phyloP scores from a whole-genome alignment of 2,113 vertebrate genomes.

The Orycteropus afer region DNA sequence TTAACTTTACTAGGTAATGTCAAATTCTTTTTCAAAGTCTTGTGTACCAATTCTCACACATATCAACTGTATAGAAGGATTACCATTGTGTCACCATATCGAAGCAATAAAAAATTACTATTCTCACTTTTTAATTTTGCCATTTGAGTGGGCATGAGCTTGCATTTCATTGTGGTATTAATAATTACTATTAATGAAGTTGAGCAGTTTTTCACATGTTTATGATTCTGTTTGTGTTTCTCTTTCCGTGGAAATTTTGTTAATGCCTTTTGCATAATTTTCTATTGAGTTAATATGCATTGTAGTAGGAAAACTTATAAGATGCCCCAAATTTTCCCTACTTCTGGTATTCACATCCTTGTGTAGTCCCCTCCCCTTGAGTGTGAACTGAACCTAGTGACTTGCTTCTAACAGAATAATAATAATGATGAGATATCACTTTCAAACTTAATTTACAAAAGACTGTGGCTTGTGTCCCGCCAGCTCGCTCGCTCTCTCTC shows the following conservation, averaged over 20 bases:
- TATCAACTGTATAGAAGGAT: not conserved
- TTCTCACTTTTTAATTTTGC: not conserved
- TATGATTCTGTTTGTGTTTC: not conserved
- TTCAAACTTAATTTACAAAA: not conserved
- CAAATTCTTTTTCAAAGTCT: constrained; percentile 20
- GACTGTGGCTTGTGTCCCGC: not conserved
- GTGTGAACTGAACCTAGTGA: no score
- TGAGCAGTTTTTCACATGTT: no score
- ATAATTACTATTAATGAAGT: constrained; percentile 6
- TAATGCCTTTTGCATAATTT: constrained; percentile 2
- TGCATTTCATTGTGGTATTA: not conserved
- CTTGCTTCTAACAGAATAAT: not conserved
- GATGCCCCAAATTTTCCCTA: not conserved
- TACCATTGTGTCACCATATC: not conserved
- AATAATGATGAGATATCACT: not conserved
- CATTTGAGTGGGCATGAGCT: not conserved
- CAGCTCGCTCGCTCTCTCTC: not conserved
- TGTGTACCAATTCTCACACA: not conserved
- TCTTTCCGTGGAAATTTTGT: not conserved
- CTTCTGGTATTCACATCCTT: not conserved
- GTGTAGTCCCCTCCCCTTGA: not conserved
- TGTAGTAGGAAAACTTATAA: not conserved
- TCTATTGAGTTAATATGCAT: not conserved
- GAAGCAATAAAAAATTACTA: not conserved
- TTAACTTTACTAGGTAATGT: constrained; percentile 20